phyloP scores from a whole-genome alignment of 1,140 invertebrate species.

The Psix sp. region DNA sequence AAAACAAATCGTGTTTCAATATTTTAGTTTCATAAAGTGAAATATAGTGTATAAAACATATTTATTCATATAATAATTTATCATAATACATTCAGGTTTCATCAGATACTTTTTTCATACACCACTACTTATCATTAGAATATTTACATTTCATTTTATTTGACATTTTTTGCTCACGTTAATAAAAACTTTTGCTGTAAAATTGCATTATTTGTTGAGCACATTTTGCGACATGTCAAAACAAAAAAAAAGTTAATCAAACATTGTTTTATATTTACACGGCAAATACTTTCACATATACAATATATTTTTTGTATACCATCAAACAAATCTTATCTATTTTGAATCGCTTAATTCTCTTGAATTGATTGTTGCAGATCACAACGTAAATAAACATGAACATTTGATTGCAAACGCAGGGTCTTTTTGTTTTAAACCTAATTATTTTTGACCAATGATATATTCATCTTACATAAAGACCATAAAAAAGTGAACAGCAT shows the following conservation, averaged over 20 bases:
- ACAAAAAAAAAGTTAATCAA: neutral
- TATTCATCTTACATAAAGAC: no score
- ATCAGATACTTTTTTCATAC: conserved; percentile 61
- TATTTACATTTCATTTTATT: conserved; percentile 17
- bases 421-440: conserved; percentile 15
- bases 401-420: conserved; percentile 15
- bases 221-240: no score
- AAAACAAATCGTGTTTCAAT: neutral
- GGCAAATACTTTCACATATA: neutral
- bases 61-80: conserved; percentile 75
- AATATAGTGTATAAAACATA: conserved; percentile 72
- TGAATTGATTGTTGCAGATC: no score
- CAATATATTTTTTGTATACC: conserved; percentile 1
- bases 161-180: no score
- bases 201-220: no score
- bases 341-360: neutral
- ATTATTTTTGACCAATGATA: conserved; percentile 1
- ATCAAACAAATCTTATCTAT: conserved; percentile 5
- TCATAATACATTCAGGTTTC: conserved; percentile 66
- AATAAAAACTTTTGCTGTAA: no score
- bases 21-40: neutral
- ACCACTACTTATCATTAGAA: conserved; percentile 54
- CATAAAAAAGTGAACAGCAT: no score
- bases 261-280: neutral
- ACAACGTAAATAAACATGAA: conserved; percentile 26